phyloP scores from a whole-genome alignment of 2,888 invertebrate species.

The Nephrotoma guestfalica region DNA sequence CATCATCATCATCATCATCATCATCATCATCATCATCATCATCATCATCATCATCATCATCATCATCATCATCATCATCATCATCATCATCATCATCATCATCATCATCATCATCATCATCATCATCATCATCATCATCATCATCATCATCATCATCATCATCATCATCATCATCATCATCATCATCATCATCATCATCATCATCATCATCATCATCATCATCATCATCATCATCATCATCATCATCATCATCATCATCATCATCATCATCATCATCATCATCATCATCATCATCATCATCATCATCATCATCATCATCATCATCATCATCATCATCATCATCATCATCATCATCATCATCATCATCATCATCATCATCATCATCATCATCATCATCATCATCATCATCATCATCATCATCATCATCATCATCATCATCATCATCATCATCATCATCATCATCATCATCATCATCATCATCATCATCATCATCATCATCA shows the following conservation, averaged over 20 bases:
- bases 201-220: neutral
- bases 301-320: neutral
- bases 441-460: neutral
- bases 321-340: neutral
- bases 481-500: neutral
- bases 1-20: neutral
- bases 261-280: neutral
- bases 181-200: neutral
- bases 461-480: neutral
- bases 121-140: neutral
- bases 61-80: neutral
- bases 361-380: neutral
- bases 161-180: neutral
- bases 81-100: neutral
- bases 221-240: neutral
- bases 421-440: neutral
- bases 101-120: neutral
- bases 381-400: neutral
- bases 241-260: neutral
- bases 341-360: neutral
- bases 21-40: neutral
- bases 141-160: neutral
- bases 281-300: neutral
- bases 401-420: neutral
- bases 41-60: neutral